Conservation (phyloP, 2,797 vertebrate genomes). For the Microctenopoma steveboyesi region DNA sequence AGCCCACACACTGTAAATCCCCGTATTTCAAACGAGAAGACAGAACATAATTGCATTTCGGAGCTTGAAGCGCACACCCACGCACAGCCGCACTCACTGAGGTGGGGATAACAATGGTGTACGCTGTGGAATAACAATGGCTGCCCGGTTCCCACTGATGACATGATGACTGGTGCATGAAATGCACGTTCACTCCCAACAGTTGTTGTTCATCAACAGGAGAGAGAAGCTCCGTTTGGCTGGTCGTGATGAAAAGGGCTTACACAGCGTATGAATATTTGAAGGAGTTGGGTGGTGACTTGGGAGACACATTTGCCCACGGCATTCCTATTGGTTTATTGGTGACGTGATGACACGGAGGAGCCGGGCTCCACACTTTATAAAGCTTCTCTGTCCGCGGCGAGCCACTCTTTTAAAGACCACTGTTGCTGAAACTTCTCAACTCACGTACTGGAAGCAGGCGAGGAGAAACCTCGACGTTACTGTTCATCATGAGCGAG, state of each 20-base stretch:
- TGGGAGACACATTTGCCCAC: slow-evolving; percentile 75
- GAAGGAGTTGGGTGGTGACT: slow-evolving; percentile 78
- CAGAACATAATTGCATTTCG: slow-evolving; percentile 6
- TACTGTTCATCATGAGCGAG: slow-evolving; percentile 82
- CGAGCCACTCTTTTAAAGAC: slow-evolving; percentile 68
- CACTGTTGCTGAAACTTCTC: slow-evolving; percentile 68
- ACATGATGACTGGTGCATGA: slow-evolving; percentile 48
- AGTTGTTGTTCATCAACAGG: slow-evolving; percentile 33
- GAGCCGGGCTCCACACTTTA: slow-evolving; percentile 81
- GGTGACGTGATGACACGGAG: slow-evolving; percentile 79
- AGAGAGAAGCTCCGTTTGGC: slow-evolving; percentile 43
- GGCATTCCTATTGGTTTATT: slow-evolving; percentile 83
- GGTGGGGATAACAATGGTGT: slow-evolving; percentile 30
- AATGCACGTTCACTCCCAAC: slow-evolving; percentile 38
- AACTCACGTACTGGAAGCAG: slow-evolving; percentile 61
- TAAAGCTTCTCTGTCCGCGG: slow-evolving; percentile 77
- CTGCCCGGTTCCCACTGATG: slow-evolving; percentile 17
- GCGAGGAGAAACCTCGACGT: slow-evolving; percentile 49
- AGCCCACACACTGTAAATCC: neutral
- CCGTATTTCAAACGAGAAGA: neutral
- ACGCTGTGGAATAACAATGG: slow-evolving; percentile 24
- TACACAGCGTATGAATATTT: slow-evolving; percentile 73
- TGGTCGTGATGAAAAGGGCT: slow-evolving; percentile 61
- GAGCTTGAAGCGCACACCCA: slow-evolving; percentile 24
- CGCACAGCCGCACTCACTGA: slow-evolving; percentile 15